phyloP scores from a whole-genome alignment of 2,797 vertebrate species.

The Botia kubotai region DNA sequence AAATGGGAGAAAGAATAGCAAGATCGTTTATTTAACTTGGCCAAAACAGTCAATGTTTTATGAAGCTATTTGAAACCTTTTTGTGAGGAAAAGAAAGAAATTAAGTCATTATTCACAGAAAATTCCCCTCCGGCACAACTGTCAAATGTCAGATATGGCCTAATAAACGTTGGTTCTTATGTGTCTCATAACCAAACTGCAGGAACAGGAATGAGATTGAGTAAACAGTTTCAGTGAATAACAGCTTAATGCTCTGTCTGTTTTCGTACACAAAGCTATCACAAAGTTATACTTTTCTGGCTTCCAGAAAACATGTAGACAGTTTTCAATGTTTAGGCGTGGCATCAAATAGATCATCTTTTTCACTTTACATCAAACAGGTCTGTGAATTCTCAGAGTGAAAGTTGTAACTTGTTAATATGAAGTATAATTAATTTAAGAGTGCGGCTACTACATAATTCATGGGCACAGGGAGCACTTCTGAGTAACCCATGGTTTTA shows the following conservation, averaged over 20 bases:
- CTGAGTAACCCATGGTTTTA: conserved; percentile 1
- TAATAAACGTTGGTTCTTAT: background rate
- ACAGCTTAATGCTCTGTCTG: background rate
- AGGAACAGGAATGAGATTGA: background rate
- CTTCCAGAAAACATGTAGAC: background rate
- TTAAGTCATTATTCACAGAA: background rate
- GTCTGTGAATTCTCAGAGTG: conserved; percentile 6
- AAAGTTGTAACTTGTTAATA: conserved; percentile 19
- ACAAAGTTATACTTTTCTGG: too few species aligned
- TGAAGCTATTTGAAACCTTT: background rate
- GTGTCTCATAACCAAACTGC: background rate
- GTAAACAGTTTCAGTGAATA: background rate
- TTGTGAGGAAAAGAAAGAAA: background rate
- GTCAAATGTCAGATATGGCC: background rate
- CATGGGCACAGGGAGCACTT: conserved; percentile 14
- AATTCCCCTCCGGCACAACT: background rate
- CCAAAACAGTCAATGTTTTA: background rate
- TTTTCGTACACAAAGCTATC: too few species aligned
- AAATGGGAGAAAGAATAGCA: background rate
- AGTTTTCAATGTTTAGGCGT: conserved; percentile 5
- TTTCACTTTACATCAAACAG: conserved; percentile 13
- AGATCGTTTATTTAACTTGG: background rate
- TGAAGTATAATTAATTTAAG: conserved; percentile 30
- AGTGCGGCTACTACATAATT: conserved; percentile 33
- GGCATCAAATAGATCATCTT: background rate